These are phyloP conservation scores for Scophthalmus maximus DNA, from an alignment of 2,113 vertebrate genomes.

Conservation along the genomic window DNA sequence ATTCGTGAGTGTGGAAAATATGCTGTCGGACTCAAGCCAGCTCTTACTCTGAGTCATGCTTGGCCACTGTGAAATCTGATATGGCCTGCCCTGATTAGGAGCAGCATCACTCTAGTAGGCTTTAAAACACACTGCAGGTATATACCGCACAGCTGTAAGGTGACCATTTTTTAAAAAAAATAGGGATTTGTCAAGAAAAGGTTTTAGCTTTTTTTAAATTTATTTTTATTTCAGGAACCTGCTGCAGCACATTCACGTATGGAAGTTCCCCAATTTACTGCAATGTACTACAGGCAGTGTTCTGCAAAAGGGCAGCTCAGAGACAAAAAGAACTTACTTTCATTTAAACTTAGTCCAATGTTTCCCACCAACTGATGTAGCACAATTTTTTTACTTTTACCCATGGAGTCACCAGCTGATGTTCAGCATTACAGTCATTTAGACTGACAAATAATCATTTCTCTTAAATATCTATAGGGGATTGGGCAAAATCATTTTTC, in stretches of 20 bases:
- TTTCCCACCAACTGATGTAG: slow-evolving; percentile 10
- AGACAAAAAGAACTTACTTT: slow-evolving; percentile 6
- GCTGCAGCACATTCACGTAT: slow-evolving; percentile 27
- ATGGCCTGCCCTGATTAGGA: slow-evolving; percentile 64
- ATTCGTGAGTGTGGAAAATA: slow-evolving; percentile 70
- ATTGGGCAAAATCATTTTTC: background rate
- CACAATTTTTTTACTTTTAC: background rate
- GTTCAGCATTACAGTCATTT: slow-evolving; percentile 6
- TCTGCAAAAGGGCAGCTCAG: slow-evolving; percentile 29
- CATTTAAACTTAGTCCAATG: background rate
- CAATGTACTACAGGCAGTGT: slow-evolving; percentile 18
- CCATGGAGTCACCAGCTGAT: background rate
- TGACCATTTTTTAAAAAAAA: slow-evolving; percentile 16
- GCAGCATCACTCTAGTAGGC: too few relatives aligned
- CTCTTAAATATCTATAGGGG: background rate
- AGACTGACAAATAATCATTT: slow-evolving; percentile 3
- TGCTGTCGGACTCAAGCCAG: slow-evolving; percentile 65
- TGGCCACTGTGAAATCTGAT: slow-evolving; percentile 75
- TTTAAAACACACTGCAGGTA: slow-evolving; percentile 55
- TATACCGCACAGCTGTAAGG: slow-evolving; percentile 42
- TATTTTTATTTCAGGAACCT: slow-evolving; percentile 7
- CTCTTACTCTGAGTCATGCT: slow-evolving; percentile 68
- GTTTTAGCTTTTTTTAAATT: slow-evolving; percentile 25
- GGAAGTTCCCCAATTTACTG: slow-evolving; percentile 22
- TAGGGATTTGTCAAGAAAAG: slow-evolving; percentile 18